Percentiles rank a stretch among this genome's conserved stretches.
Evolutionary conservation across 2,113 vertebrate species (phyloP).

Genomic region (Chaetorhynchus papuensis): DNA sequence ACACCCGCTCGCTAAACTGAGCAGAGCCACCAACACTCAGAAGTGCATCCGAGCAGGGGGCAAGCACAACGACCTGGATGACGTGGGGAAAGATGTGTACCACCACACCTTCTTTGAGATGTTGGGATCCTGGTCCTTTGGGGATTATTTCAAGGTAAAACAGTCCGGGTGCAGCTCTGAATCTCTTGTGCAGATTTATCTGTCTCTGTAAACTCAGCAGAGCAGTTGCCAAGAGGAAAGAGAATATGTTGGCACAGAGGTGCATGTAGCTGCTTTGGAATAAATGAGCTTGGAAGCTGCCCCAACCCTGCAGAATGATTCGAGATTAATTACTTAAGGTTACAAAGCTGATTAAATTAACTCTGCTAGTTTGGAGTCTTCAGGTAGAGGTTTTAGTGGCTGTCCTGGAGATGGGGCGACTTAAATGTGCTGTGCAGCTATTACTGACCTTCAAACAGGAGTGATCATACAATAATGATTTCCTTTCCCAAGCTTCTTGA

Average conservation of each 20-base stretch:
- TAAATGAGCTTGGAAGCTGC: neutral
- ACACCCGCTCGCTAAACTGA: constrained; percentile 90
- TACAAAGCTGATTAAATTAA: neutral
- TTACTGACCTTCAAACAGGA: neutral
- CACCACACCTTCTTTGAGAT: constrained; percentile 99
- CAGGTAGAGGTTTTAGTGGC: neutral
- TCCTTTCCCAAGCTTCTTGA: neutral
- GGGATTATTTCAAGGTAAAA: constrained; percentile 96
- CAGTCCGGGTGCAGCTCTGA: neutral
- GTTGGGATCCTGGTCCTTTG: constrained; percentile 98
- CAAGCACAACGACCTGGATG: constrained; percentile 96
- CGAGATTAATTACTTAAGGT: neutral
- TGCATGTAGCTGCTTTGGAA: neutral
- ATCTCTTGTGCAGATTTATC: neutral
- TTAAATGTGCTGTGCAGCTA: neutral
- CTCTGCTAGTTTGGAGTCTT: neutral
- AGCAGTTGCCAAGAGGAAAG: neutral
- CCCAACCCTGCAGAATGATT: neutral
- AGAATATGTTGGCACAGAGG: neutral
- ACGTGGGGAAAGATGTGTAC: constrained; percentile 97
- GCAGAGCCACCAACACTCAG: constrained; percentile 92
- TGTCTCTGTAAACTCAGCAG: neutral
- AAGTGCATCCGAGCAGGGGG: constrained; percentile 97
- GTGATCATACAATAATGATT: neutral
- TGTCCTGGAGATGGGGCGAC: neutral